Conservation (phyloP, 2,888 invertebrate species). For the Conops quadrifasciatus region DNA sequence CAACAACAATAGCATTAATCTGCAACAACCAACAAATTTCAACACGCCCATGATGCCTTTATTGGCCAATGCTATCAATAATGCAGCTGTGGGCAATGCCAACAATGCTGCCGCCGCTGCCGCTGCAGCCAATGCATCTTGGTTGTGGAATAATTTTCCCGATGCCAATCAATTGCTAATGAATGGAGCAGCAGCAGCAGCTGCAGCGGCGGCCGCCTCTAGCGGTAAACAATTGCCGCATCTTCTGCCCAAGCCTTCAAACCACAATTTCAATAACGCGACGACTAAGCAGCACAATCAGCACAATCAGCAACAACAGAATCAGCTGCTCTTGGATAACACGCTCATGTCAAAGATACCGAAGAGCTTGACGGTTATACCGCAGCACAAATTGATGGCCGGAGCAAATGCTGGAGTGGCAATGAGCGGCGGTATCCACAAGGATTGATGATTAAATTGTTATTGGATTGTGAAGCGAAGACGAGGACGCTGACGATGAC, state of each 20-base stretch:
- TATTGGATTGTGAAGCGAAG: slow-evolving; percentile 44
- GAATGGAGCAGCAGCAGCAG: slow-evolving; percentile 49
- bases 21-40: slow-evolving; percentile 37
- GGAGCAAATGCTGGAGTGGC: slow-evolving; percentile 36
- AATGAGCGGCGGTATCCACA: slow-evolving; percentile 37
- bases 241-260: slow-evolving; percentile 42
- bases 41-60: slow-evolving; percentile 48
- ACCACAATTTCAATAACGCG: slow-evolving; percentile 44
- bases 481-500: slow-evolving; percentile 23
- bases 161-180: slow-evolving; percentile 57
- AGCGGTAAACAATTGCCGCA: slow-evolving; percentile 44
- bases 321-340: slow-evolving; percentile 57
- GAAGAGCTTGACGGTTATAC: slow-evolving; percentile 82
- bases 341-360: slow-evolving; percentile 80
- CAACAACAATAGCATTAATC: slow-evolving; percentile 32
- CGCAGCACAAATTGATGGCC: slow-evolving; percentile 67
- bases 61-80: slow-evolving; percentile 49
- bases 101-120: slow-evolving; percentile 39
- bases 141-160: slow-evolving; percentile 62
- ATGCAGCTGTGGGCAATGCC: slow-evolving; percentile 27
- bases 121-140: slow-evolving; percentile 44
- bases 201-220: slow-evolving; percentile 5
- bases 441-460: slow-evolving; percentile 49
- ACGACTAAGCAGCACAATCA: slow-evolving; percentile 53
- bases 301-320: slow-evolving; percentile 45